Percentiles rank a stretch among this genome's conserved stretches.
phyloP scores from a whole-genome alignment of 1,140 invertebrate genomes.

The Cepaea nemoralis region DNA sequence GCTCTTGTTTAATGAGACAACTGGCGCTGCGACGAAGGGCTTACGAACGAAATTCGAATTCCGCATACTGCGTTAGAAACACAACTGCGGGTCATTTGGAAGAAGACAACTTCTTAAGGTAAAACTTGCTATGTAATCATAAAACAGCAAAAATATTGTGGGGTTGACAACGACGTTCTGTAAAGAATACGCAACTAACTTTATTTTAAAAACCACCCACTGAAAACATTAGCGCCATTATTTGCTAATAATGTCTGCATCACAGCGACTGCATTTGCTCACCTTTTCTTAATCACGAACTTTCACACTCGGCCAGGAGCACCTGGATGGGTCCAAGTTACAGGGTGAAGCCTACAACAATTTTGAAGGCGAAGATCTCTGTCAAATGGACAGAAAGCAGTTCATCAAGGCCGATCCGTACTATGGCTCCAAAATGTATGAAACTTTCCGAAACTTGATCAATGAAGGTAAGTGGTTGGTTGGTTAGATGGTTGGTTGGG shows the following conservation, averaged over 20 bases:
- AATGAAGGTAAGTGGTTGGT: constrained; percentile 25
- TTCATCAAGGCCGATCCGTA: constrained; percentile 12
- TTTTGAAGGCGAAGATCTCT: constrained; percentile 13
- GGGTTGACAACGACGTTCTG: no score
- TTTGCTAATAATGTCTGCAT: background rate
- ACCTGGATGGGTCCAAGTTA: constrained; percentile 18
- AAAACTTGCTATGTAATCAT: no score
- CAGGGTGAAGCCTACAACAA: constrained; percentile 26
- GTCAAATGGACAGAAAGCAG: constrained; percentile 16
- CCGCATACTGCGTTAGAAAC: no score
- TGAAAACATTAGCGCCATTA: background rate
- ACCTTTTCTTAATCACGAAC: background rate
- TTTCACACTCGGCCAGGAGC: background rate
- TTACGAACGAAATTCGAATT: no score
- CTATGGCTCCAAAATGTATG: constrained; percentile 32
- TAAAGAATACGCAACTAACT: no score
- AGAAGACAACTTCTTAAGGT: no score
- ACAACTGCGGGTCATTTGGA: no score
- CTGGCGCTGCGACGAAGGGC: no score
- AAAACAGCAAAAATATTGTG: no score
- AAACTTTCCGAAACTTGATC: constrained; percentile 5
- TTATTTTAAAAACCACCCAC: no score
- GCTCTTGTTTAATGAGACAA: no score
- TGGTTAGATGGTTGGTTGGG: no score
- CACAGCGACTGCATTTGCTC: background rate